Conservation (phyloP, 2,113 vertebrate genomes). For the Pithys albifrons region DNA sequence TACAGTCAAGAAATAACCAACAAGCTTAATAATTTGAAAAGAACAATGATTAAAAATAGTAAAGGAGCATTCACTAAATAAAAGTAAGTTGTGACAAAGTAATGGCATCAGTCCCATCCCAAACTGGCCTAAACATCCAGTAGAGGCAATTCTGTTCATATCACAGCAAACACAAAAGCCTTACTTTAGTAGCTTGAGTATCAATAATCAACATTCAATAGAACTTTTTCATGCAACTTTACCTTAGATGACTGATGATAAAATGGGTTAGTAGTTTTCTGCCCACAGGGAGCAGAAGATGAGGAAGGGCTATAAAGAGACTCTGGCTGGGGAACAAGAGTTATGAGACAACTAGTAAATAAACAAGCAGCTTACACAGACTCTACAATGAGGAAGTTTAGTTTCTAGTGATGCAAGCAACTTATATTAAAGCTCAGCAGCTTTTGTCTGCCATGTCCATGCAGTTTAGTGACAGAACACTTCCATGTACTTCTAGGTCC, state of each 20-base stretch:
- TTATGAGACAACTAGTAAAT: constrained; percentile 62
- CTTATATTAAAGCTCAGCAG: constrained; percentile 31
- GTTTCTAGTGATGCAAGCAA: constrained; percentile 36
- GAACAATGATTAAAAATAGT: background rate
- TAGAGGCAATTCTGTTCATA: background rate
- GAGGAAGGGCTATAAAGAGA: constrained; percentile 75
- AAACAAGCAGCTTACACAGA: constrained; percentile 42
- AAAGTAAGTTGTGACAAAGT: background rate
- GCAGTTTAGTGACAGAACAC: constrained; percentile 20
- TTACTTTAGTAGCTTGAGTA: background rate
- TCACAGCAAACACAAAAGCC: constrained; percentile 45
- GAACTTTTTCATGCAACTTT: constrained; percentile 69
- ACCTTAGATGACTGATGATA: constrained; percentile 74
- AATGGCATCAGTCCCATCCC: background rate
- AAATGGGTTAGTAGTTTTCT: constrained; percentile 77
- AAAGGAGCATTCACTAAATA: background rate
- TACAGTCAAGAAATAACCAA: background rate
- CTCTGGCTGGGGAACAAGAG: constrained; percentile 73
- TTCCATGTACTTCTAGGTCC: background rate
- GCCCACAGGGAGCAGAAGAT: constrained; percentile 71
- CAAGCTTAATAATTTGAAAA: background rate
- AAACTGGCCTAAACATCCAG: background rate
- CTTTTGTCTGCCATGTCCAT: constrained; percentile 47
- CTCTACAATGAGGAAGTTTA: constrained; percentile 24
- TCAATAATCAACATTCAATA: constrained; percentile 20